phyloP scores from a whole-genome alignment of 1,140 invertebrate genomes.

The Asbolus verrucosus region DNA sequence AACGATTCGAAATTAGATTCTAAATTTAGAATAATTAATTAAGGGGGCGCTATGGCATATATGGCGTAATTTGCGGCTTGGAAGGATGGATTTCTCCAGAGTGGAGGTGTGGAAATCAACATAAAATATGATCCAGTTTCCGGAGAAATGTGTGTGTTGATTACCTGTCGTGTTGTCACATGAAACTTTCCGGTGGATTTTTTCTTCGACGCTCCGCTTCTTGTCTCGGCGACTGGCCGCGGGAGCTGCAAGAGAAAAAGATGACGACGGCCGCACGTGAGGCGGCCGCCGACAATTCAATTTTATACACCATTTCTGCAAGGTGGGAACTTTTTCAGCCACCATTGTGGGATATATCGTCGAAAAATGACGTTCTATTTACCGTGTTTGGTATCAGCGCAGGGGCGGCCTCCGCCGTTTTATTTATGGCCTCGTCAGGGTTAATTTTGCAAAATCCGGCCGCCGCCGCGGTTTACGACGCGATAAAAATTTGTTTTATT shows the following conservation, averaged over 20 bases:
- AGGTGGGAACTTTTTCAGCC: conserved; percentile 9
- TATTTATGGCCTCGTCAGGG: neutral
- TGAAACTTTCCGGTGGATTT: conserved; percentile 18
- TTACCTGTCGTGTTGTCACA: conserved; percentile 42
- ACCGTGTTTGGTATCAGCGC: neutral
- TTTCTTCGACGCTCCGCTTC: neutral
- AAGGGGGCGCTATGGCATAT: too few species aligned
- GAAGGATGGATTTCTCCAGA: too few species aligned
- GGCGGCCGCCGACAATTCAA: conserved; percentile 2
- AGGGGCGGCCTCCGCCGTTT: neutral
- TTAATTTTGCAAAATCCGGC: too few species aligned
- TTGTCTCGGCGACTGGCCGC: neutral
- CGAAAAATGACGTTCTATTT: conserved; percentile 3
- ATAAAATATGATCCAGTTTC: conserved; percentile 36
- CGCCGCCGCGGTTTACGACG: neutral
- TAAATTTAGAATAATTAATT: too few species aligned
- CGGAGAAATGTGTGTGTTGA: conserved; percentile 35
- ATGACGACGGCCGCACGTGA: conserved; percentile 1
- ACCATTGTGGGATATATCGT: conserved; percentile 9
- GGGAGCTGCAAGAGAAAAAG: conserved; percentile 3
- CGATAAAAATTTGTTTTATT: neutral
- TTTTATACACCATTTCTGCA: conserved; percentile 37
- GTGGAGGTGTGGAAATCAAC: conserved; percentile 3
- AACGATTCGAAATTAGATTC: too few species aligned
- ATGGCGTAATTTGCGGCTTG: too few species aligned